Conservation (phyloP, 2,888 invertebrate species). For the Tanaodytes sp. region DNA sequence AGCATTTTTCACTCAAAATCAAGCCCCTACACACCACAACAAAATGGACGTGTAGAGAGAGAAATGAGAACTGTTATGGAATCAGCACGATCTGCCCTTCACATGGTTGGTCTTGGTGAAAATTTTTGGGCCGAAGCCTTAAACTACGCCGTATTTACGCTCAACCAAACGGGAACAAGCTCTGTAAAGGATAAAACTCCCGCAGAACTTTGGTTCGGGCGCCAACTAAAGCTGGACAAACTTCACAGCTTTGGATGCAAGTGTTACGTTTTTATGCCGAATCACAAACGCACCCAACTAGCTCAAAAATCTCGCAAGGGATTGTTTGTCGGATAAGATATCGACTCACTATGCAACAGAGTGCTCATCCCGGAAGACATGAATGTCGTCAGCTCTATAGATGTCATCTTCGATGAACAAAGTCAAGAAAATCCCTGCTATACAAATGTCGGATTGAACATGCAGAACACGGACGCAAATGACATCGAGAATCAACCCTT, state of each 20-base stretch:
- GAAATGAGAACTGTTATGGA: constrained; percentile 8
- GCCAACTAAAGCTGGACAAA: not conserved
- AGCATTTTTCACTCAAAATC: not conserved
- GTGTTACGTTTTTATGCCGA: not conserved
- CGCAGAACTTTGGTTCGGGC: not conserved
- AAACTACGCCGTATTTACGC: not conserved
- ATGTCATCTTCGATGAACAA: not conserved
- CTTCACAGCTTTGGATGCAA: not conserved
- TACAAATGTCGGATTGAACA: too few relatives aligned
- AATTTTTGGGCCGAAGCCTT: not conserved
- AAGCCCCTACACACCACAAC: constrained; percentile 1
- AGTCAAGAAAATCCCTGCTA: too few relatives aligned
- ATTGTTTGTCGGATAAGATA: not conserved
- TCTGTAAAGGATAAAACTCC: not conserved
- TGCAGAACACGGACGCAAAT: too few relatives aligned
- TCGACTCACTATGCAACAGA: not conserved
- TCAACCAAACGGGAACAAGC: not conserved
- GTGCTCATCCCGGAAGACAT: not conserved
- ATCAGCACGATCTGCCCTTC: not conserved
- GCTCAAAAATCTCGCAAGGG: not conserved
- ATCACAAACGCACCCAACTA: not conserved
- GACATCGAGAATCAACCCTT: too few relatives aligned
- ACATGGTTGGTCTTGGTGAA: not conserved
- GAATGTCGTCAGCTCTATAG: not conserved
- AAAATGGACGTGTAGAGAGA: constrained; percentile 4